Conservation (phyloP, 2,797 vertebrate species). For the Miopithecus talapoin region DNA sequence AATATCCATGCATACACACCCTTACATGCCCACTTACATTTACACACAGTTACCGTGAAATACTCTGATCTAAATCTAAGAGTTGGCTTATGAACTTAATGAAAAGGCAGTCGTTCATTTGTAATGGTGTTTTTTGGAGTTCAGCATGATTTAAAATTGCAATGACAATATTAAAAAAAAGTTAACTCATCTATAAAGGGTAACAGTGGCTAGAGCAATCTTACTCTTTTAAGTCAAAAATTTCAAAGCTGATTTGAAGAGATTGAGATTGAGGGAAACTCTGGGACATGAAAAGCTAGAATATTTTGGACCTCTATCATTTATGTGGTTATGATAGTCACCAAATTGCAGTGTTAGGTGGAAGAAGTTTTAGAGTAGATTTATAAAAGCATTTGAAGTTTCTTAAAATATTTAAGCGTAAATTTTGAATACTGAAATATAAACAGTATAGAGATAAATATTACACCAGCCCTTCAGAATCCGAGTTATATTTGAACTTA, state of each 20-base stretch:
- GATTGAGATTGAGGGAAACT: not conserved
- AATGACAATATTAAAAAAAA: not conserved
- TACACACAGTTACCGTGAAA: not conserved
- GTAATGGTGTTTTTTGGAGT: not conserved
- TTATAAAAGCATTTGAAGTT: not conserved
- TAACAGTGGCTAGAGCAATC: not conserved
- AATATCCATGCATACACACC: not conserved
- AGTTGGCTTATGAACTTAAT: not conserved
- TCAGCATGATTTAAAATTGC: not conserved
- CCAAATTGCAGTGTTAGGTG: not conserved
- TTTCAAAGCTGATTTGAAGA: constrained; percentile 60
- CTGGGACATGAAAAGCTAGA: not conserved
- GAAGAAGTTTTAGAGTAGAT: not conserved
- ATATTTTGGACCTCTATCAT: not conserved
- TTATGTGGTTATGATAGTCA: not conserved
- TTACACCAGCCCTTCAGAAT: not conserved
- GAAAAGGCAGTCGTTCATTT: not conserved
- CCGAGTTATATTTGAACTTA: not conserved
- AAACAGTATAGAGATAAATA: not conserved
- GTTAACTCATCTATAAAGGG: not conserved
- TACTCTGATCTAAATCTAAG: not conserved
- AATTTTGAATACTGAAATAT: not conserved
- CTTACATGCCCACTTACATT: accelerated
- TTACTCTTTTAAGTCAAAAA: constrained; percentile 23
- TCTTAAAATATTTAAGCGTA: not conserved